These are phyloP conservation scores for Cheumatopsyche charites DNA, from an alignment of 1,140 invertebrate species.

Conservation along the genomic window DNA sequence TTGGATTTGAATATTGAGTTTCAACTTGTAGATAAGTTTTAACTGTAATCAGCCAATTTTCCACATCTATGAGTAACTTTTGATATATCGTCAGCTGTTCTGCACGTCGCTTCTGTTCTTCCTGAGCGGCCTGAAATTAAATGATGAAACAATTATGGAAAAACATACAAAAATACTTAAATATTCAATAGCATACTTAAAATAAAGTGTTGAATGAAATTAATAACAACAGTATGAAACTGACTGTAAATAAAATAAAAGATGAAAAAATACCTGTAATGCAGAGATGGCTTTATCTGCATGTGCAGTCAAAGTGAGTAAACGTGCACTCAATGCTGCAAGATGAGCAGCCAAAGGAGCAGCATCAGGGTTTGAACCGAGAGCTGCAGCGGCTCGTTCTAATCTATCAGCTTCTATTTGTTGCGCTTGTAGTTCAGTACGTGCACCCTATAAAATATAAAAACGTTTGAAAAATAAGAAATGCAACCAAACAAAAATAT, in stretches of 20 bases:
- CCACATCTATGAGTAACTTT: conserved; percentile 66
- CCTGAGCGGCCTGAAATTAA: conserved; percentile 59
- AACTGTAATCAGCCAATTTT: conserved; percentile 64
- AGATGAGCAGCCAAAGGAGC: conserved; percentile 59
- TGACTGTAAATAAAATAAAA: conserved; percentile 2
- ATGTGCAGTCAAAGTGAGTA: conserved; percentile 65
- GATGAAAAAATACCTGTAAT: conserved; percentile 61
- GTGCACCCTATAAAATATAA: conserved; percentile 62
- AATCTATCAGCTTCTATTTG: conserved; percentile 63
- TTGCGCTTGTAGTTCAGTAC: conserved; percentile 64
- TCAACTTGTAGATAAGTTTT: conserved; percentile 48
- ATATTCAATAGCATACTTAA: neutral
- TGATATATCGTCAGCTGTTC: conserved; percentile 67
- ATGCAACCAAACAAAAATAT: no score
- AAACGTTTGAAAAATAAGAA: no score
- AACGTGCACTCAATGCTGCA: conserved; percentile 60
- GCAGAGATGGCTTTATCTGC: conserved; percentile 65
- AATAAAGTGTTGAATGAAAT: no score
- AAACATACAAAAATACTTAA: neutral
- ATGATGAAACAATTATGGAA: neutral
- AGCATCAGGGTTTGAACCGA: conserved; percentile 61
- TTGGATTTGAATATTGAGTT: conserved; percentile 41
- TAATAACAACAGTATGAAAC: no score
- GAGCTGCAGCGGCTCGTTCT: conserved; percentile 59
- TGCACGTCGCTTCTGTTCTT: conserved; percentile 61